Conservation (phyloP, 1,140 invertebrate species). For the Pogonomyrmex barbatus region DNA sequence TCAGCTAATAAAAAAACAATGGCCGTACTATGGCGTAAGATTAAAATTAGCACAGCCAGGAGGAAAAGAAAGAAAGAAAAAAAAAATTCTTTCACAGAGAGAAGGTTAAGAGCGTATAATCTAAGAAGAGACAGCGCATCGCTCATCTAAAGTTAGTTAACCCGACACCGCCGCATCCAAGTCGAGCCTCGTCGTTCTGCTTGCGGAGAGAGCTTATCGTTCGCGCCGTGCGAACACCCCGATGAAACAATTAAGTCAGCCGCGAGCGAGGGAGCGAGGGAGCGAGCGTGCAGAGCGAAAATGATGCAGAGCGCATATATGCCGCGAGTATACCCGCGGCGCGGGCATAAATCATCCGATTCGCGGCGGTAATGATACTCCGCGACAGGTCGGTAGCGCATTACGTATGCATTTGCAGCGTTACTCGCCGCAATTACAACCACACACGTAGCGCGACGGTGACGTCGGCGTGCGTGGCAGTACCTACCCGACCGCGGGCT, state of each 20-base stretch:
- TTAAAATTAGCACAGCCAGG: too few species aligned
- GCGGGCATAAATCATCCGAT: conserved; percentile 66
- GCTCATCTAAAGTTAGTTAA: conserved; percentile 48
- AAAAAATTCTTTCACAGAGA: too few species aligned
- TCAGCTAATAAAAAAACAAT: too few species aligned
- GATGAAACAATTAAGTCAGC: conserved; percentile 61
- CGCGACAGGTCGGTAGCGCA: conserved; percentile 67
- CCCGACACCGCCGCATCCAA: neutral
- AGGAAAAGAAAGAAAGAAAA: too few species aligned
- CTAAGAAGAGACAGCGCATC: conserved; percentile 1
- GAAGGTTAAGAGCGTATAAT: neutral
- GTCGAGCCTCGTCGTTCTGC: neutral
- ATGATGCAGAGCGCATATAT: conserved; percentile 27
- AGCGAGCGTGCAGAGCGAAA: conserved; percentile 24
- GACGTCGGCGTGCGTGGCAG: neutral
- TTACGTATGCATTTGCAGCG: conserved; percentile 68
- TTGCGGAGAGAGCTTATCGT: conserved; percentile 26
- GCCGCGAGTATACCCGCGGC: conserved; percentile 21
- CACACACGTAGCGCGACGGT: conserved; percentile 41
- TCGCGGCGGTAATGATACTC: conserved; percentile 66
- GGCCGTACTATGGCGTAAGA: too few species aligned
- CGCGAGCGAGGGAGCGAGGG: conserved; percentile 4
- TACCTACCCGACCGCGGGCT: conserved; percentile 3
- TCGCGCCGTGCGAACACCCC: conserved; percentile 21
- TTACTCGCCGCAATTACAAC: conserved; percentile 70